These are phyloP conservation scores for Sweltsa coloradensis DNA, from an alignment of 1,140 invertebrate genomes.

Conservation along the genomic window DNA sequence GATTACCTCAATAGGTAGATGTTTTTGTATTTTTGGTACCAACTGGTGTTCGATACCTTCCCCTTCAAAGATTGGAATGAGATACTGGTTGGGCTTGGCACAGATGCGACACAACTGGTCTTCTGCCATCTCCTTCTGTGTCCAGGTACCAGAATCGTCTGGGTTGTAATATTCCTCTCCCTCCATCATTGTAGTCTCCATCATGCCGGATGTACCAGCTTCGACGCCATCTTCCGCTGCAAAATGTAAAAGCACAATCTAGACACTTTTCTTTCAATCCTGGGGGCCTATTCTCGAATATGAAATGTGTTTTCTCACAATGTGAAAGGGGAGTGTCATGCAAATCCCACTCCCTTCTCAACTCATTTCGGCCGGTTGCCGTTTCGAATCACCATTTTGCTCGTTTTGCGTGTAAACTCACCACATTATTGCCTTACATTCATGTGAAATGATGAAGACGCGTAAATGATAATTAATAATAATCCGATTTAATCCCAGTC, in stretches of 20 bases:
- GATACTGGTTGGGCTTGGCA: constrained; percentile 3
- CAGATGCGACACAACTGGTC: constrained; percentile 9
- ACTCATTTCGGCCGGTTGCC: no score
- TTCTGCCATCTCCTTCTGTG: not conserved
- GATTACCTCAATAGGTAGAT: constrained; percentile 9
- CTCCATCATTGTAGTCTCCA: constrained; percentile 4
- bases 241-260: not conserved
- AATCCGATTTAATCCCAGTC: no score
- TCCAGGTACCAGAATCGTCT: no score
- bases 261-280: not conserved
- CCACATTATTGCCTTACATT: no score
- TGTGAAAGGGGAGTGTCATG: no score
- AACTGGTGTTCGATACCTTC: constrained; percentile 4
- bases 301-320: no score
- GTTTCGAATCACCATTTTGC: no score
- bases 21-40: constrained; percentile 6
- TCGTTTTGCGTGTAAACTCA: no score
- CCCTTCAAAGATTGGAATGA: constrained; percentile 7
- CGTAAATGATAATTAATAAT: no score
- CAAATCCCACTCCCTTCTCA: no score
- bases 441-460: no score
- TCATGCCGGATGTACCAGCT: not conserved
- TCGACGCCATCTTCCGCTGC: not conserved
- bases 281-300: not conserved
- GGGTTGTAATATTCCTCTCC: constrained; percentile 7